Evolutionary conservation across 2,113 vertebrate species (phyloP).

Genomic region (Tichodroma muraria): DNA sequence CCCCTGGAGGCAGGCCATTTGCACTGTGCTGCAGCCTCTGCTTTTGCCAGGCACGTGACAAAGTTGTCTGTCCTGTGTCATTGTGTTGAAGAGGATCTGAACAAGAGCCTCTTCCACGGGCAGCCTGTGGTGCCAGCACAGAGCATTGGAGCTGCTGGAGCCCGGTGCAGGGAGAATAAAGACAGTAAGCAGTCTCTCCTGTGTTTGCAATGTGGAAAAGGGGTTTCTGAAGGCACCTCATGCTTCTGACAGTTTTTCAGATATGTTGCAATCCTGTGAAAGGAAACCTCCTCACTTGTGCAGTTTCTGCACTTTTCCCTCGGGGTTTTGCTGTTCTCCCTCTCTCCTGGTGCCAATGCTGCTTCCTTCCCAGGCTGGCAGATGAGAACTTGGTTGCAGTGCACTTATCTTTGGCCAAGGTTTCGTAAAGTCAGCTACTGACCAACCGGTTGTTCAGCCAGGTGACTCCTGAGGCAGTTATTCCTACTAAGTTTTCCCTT

Average conservation of each 20-base stretch:
- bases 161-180: not conserved
- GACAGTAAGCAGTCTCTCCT: not conserved
- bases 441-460: not conserved
- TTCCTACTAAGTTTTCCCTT: not conserved
- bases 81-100: not conserved
- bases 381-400: not conserved
- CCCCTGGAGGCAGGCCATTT: not conserved
- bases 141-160: not conserved
- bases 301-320: not conserved
- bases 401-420: not conserved
- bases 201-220: fast-evolving
- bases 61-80: not conserved
- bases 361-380: not conserved
- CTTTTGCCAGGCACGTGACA: not conserved
- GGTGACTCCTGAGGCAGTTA: not conserved
- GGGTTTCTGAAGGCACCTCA: not conserved
- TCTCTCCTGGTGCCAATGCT: fast-evolving
- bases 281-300: fast-evolving
- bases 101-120: not conserved
- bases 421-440: not conserved
- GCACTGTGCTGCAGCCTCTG: not conserved
- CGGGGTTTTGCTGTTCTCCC: not conserved
- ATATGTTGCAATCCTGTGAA: not conserved
- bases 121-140: not conserved
- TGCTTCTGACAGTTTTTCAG: fast-evolving